These are phyloP conservation scores for Euwallacea similis DNA, from an alignment of 1,140 invertebrate species.

Conservation along the genomic window DNA sequence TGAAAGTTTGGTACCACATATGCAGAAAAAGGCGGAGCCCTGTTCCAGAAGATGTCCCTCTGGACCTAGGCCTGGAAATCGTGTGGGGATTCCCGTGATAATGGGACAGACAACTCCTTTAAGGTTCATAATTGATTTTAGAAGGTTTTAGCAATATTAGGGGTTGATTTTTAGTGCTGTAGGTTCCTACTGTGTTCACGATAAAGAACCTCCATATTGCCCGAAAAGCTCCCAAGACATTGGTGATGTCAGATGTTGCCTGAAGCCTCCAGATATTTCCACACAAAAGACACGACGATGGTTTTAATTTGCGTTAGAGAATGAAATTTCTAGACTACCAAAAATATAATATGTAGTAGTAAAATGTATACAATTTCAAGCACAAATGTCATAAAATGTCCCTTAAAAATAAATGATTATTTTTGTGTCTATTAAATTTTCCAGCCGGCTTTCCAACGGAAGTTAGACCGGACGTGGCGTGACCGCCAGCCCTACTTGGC, in stretches of 20 bases:
- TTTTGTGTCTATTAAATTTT: too few species aligned
- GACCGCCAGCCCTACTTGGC: slow-evolving; percentile 1
- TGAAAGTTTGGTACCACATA: slow-evolving; percentile 61
- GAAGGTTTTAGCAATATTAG: not conserved
- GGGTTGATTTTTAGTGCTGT: slow-evolving; percentile 54
- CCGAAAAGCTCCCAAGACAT: slow-evolving; percentile 57
- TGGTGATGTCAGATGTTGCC: slow-evolving; percentile 69
- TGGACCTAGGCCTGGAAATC: slow-evolving; percentile 59
- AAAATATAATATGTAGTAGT: too few species aligned
- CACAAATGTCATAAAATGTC: too few species aligned
- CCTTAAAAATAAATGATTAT: too few species aligned
- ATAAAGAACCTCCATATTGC: slow-evolving; percentile 67
- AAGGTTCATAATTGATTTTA: slow-evolving; percentile 45
- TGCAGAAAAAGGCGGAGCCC: slow-evolving; percentile 62
- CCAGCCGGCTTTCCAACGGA: not conserved
- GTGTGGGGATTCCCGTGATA: slow-evolving; percentile 52
- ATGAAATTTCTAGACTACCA: too few species aligned
- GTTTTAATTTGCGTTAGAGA: too few species aligned
- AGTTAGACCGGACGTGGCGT: slow-evolving; percentile 23
- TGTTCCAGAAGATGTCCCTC: slow-evolving; percentile 70
- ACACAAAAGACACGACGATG: not conserved
- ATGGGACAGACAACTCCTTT: slow-evolving; percentile 64
- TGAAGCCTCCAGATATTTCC: slow-evolving; percentile 40
- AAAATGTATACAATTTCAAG: too few species aligned
- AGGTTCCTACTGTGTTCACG: slow-evolving; percentile 69